These are phyloP conservation scores for Hypsopygia costalis DNA, from an alignment of 2,888 invertebrate species.

Conservation along the genomic window DNA sequence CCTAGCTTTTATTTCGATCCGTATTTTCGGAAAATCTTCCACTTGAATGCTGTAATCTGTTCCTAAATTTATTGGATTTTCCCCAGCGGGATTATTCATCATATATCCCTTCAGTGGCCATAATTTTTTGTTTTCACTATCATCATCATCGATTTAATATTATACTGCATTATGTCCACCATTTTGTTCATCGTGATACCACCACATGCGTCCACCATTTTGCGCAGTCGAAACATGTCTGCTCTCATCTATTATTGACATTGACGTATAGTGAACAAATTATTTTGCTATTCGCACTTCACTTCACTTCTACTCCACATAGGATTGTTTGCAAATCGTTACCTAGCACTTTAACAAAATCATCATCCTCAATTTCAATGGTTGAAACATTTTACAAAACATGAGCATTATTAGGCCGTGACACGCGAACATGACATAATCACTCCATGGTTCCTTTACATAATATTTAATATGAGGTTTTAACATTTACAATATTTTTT, in stretches of 20 bases:
- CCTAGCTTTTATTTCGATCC: no score
- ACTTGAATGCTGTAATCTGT: no score
- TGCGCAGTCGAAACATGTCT: conserved; percentile 25
- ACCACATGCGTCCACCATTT: conserved; percentile 49
- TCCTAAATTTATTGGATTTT: no score
- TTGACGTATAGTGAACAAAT: not conserved
- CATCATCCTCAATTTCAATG: not conserved
- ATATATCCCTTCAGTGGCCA: no score
- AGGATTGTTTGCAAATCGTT: not conserved
- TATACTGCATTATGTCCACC: conserved; percentile 58
- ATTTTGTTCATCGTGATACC: conserved; percentile 49
- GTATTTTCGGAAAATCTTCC: no score
- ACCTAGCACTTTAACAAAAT: not conserved
- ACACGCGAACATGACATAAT: conserved; percentile 44
- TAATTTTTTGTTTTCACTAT: no score
- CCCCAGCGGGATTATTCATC: no score
- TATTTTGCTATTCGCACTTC: not conserved
- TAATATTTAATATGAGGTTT: conserved; percentile 21
- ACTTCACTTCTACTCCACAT: not conserved
- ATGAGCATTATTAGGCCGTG: conserved; percentile 10
- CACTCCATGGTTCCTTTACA: conserved; percentile 23
- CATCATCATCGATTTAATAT: conserved; percentile 49
- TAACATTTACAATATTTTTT: conserved; percentile 15
- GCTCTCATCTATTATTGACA: conserved; percentile 7
- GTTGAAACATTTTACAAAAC: not conserved